Conservation (phyloP, 2,888 invertebrate species). For the Eugnorisma glareosa region DNA sequence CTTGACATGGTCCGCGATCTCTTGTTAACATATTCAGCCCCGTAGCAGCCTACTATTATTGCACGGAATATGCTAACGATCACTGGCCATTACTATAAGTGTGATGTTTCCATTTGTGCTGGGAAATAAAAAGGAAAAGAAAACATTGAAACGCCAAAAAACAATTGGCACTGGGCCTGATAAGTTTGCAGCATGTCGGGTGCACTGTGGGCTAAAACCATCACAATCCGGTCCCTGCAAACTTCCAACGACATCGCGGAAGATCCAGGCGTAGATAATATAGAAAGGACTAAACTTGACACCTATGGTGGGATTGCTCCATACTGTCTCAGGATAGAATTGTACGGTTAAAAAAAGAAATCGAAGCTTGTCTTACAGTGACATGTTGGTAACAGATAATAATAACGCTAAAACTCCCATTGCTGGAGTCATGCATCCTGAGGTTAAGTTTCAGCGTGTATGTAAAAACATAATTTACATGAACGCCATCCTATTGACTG, state of each 20-base stretch:
- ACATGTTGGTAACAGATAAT: not conserved
- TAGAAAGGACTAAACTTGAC: no score
- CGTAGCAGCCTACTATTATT: constrained; percentile 66
- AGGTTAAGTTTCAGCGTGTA: not conserved
- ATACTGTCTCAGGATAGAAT: not conserved
- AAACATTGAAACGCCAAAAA: not conserved
- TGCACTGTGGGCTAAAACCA: not conserved
- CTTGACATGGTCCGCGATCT: constrained; percentile 51
- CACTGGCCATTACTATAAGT: not conserved
- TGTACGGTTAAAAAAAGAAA: not conserved
- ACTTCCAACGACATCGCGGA: not conserved
- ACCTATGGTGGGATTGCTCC: no score
- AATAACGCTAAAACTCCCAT: not conserved
- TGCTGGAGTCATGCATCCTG: not conserved
- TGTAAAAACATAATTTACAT: not conserved
- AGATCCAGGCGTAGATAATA: not conserved
- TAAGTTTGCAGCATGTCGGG: not conserved
- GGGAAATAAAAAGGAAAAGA: not conserved
- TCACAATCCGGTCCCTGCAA: not conserved
- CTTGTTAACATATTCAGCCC: constrained; percentile 69
- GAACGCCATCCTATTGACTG: not conserved
- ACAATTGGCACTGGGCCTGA: not conserved
- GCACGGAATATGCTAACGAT: constrained; percentile 2
- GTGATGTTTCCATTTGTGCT: not conserved
- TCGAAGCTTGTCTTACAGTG: not conserved